Evolutionary conservation across 2,113 vertebrate genomes (phyloP).

Genomic region (Sturnira hondurensis): DNA sequence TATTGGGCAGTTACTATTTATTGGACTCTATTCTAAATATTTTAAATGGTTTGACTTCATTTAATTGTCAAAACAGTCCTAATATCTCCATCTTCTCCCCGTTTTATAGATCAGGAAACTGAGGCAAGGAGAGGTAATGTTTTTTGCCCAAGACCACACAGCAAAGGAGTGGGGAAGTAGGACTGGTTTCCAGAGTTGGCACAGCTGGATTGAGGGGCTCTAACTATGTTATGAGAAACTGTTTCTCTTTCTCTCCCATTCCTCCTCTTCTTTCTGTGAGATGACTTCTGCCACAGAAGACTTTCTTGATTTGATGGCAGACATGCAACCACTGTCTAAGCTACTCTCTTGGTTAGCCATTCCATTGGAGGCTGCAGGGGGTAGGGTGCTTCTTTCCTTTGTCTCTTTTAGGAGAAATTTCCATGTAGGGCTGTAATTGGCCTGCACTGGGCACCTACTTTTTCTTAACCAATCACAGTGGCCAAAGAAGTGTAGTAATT

Average conservation of each 20-base stretch:
- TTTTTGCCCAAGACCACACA: background rate
- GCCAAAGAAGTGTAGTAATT: background rate
- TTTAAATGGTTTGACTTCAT: background rate
- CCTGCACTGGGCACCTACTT: background rate
- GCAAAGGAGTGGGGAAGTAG: background rate
- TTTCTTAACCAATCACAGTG: background rate
- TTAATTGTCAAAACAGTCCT: background rate
- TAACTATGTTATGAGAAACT: background rate
- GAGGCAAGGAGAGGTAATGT: background rate
- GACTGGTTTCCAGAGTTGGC: background rate
- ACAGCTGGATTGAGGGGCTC: background rate
- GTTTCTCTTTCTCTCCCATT: background rate
- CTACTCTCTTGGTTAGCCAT: background rate
- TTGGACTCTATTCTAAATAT: background rate
- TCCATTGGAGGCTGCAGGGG: too few relatives aligned
- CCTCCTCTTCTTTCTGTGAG: background rate
- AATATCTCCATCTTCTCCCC: background rate
- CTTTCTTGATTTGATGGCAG: background rate
- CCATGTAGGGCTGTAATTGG: background rate
- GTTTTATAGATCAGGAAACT: background rate
- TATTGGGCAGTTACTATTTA: background rate
- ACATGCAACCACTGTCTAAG: background rate
- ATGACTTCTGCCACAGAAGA: background rate
- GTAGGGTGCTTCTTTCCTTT: background rate
- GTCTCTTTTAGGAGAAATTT: background rate